Base-by-base conservation (phyloP, 2,888 invertebrate genomes). In the Vesta saturnalis region DNA sequence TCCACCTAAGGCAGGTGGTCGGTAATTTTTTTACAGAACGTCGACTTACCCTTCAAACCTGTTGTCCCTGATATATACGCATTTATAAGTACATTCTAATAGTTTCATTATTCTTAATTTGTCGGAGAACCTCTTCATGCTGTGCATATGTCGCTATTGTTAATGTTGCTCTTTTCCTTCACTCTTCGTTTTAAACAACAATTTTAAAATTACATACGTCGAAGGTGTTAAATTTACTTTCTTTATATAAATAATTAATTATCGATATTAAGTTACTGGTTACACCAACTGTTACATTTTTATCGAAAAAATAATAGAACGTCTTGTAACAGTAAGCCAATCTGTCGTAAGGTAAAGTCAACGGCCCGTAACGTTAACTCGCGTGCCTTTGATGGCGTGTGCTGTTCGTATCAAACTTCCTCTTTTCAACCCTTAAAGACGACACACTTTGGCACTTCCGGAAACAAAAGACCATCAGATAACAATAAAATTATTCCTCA, bases 251-350 rank as follows among this genome's bases (percentile, higher is more conserved):
- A n/a, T n/a, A n/a, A n/a, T 68, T 59, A 67, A 56, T 63, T 54
- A 54, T 67, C 59, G 68, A 60, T 60, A 68, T 64, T 47, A 58
- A 47, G 67, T 73, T 78, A 80, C 79, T 76, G 79, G 79, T 75
- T 73, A 70, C 47, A 71, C 79, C 80, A 81, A 81, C 79, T 80
- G 81, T 76, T 76, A 75, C 63, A 67, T 70, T 64, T 67, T 71
- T 65, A 72, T 71, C 71, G 73, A 73, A 68, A n/a, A n/a, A 74
- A 47, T 67, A 67, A 67, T 64, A 56, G 67, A 66, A 67, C 64
- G 70, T 70, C 70, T 70, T 70, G 60, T 70, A 80, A 80, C 79
- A 77, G 80, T 77, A 79, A 78, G 73, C 77, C 80, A 77, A 78
- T 80, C 79, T 80, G 80, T 78, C 75, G 79, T 74, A 73, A 74